Conservation (phyloP, 2,888 invertebrate genomes). For the Papilio elwesi region DNA sequence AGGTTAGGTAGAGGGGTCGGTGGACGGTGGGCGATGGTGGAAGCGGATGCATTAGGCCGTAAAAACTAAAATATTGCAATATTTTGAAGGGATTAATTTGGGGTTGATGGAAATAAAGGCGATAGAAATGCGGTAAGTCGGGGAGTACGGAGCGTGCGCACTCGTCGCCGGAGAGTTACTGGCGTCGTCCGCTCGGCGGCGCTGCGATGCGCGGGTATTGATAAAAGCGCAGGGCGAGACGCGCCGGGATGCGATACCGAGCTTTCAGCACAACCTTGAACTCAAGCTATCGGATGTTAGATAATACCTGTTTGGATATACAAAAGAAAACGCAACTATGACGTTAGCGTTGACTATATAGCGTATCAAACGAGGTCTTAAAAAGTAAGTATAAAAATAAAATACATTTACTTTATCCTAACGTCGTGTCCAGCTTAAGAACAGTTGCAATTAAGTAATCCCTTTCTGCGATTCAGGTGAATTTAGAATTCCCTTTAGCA, state of each 20-base stretch:
- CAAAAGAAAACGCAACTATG: conserved; percentile 9
- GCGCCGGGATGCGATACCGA: conserved; percentile 52
- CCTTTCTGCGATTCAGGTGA: conserved; percentile 24
- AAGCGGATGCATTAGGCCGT: conserved; percentile 42
- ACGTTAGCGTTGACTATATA: conserved; percentile 4
- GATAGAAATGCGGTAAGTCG: conserved; percentile 71
- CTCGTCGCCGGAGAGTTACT: conserved; percentile 66
- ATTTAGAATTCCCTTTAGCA: conserved; percentile 18
- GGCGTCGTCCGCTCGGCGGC: conserved; percentile 71
- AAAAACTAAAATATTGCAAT: conserved; percentile 46
- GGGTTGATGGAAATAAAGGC: conserved; percentile 56
- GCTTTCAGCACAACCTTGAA: conserved; percentile 77
- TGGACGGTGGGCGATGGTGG: conserved; percentile 48
- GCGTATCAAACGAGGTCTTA: conserved; percentile 7
- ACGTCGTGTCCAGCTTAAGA: background rate
- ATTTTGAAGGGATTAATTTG: conserved; percentile 68
- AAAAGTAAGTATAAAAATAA: background rate
- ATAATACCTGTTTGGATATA: conserved; percentile 66
- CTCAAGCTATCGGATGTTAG: conserved; percentile 73
- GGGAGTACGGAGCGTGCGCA: conserved; percentile 77
- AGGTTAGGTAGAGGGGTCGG: conserved; percentile 53
- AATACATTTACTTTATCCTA: conserved; percentile 5
- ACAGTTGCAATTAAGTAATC: conserved; percentile 26
- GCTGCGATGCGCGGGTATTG: conserved; percentile 68
- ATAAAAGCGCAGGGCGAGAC: conserved; percentile 76